phyloP scores from a whole-genome alignment of 1,140 invertebrate genomes.

The Drosophila subobscura region DNA sequence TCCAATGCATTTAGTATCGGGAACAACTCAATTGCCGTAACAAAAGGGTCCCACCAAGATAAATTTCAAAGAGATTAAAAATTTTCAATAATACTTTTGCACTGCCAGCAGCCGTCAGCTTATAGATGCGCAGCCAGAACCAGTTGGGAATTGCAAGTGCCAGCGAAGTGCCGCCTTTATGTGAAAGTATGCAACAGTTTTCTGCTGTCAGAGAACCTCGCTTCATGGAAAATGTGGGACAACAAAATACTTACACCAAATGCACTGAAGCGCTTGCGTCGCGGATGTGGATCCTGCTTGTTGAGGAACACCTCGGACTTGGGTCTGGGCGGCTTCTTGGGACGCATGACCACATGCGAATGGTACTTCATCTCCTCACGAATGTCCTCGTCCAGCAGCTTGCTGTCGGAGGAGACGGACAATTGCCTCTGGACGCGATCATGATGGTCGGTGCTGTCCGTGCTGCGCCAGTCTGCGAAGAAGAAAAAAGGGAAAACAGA shows the following conservation, averaged over 20 bases:
- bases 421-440: constrained; percentile 93
- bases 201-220: not conserved
- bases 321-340: constrained; percentile 93
- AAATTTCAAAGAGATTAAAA: constrained; percentile 80
- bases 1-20: constrained; percentile 59
- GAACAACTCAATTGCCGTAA: constrained; percentile 71
- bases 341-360: constrained; percentile 92
- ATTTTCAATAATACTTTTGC: constrained; percentile 54
- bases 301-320: constrained; percentile 94
- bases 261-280: constrained; percentile 94
- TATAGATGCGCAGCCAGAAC: constrained; percentile 7
- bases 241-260: constrained; percentile 90
- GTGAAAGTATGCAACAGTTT: constrained; percentile 53
- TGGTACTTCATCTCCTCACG: constrained; percentile 87
- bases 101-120: rapidly evolving
- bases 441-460: constrained; percentile 87
- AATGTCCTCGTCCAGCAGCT: constrained; percentile 93
- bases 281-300: constrained; percentile 85
- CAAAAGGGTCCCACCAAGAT: constrained; percentile 81
- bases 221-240: not conserved
- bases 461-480: constrained; percentile 89
- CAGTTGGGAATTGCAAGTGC: constrained; percentile 56
- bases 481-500: constrained; percentile 20
- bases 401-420: constrained; percentile 95
- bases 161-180: not conserved